phyloP scores from a whole-genome alignment of 2,797 vertebrate genomes.

The Pseudomugil tenellus region DNA sequence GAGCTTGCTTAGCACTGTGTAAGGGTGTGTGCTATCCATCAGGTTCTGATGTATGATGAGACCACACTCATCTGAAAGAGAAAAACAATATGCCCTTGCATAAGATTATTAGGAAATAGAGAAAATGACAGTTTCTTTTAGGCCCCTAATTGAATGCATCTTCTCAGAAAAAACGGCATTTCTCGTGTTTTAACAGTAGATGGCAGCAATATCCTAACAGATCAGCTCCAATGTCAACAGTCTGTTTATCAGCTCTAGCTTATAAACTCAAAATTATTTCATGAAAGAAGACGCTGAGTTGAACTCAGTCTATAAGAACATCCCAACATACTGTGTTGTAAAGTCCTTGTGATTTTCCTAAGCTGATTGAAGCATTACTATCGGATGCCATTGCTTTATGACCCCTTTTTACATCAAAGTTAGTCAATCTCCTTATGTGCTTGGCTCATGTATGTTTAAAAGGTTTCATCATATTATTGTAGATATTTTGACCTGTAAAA shows the following conservation, averaged over 20 bases:
- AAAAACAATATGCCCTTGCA: constrained; percentile 20
- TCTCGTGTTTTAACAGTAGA: constrained; percentile 75
- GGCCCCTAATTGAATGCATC: constrained; percentile 7
- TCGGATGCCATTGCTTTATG: neutral
- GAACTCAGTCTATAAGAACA: neutral
- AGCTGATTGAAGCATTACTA: neutral
- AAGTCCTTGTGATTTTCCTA: neutral
- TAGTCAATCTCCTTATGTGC: constrained; percentile 1
- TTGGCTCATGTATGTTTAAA: neutral
- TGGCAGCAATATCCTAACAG: constrained; percentile 73
- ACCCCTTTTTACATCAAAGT: constrained; percentile 13
- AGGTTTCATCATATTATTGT: neutral
- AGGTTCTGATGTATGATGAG: constrained; percentile 87
- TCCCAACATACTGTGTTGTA: neutral
- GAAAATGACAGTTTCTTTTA: neutral
- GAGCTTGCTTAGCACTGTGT: constrained; percentile 90
- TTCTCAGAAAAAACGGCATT: constrained; percentile 19
- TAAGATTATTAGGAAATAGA: constrained; percentile 13
- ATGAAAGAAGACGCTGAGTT: neutral
- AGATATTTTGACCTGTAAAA: constrained; percentile 9
- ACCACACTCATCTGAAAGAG: constrained; percentile 90
- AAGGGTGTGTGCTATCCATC: constrained; percentile 92
- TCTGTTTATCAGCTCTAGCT: constrained; percentile 16
- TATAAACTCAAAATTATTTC: constrained; percentile 21
- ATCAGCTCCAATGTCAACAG: constrained; percentile 24